Base-by-base conservation (phyloP, 2,113 vertebrate species). In the Eubucco bourcierii region DNA sequence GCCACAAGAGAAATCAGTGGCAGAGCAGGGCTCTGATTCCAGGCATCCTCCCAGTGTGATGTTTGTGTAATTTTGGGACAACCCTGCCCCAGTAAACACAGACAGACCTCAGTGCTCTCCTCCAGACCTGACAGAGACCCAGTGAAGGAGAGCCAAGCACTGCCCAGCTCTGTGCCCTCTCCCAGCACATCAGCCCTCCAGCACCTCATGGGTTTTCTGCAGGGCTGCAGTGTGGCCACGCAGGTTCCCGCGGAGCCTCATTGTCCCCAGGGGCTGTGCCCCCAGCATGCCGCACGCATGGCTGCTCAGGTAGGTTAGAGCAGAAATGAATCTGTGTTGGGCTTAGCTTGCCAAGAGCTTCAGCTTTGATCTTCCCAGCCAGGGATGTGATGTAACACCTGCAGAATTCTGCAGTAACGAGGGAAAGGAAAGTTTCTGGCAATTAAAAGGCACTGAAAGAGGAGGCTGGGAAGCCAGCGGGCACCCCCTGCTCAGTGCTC, bases 381-480 rank as follows among this genome's bases (percentile, higher is more conserved):
- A 2, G 83, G 74, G 58, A 90, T 27, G 93, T 71, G 91, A 94
- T 91, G 88, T 61, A 94, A 90, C 94, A 96, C 94, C 94, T 95
- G 93, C 82, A 76, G 89, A 31, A 84, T 71, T 66, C 33, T 5
- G 39, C 86, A 24, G 90, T 47, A 80, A 47, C 12, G 1, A 78
- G 80, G 37, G 67, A 63, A 85, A 90, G 84, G 80, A 47, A 90
- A 76, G 64, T 31, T 67, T 67, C 87, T 74, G 74, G 86, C 78
- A 82, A 74, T 21, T 20, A 33, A 64, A 79, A 88, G 65, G 59
- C 73, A 47, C 39, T 5, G 15, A 60, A 7, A 39, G 47, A 24
- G 13, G 37, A 52, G 80, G 73, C 10, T 71, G 87, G 85, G 94
- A 70, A 55, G 61, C 77, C 18, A 15, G 56, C 9, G 7, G 64